These are phyloP conservation scores for Beaufortia kweichowensis DNA, from an alignment of 2,113 vertebrate species.

Conservation along the genomic window DNA sequence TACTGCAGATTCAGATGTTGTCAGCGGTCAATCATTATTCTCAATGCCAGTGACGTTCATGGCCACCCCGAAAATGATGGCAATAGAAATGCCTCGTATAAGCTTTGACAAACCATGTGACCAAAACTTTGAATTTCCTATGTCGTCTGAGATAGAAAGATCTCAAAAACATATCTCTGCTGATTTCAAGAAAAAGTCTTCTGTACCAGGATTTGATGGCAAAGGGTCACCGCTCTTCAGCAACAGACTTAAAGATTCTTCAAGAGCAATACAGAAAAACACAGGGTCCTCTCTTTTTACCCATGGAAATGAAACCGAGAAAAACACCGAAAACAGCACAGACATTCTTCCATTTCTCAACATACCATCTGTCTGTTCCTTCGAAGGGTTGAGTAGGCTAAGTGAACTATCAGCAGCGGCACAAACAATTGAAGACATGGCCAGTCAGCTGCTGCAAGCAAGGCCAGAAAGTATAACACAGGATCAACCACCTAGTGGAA, in stretches of 20 bases:
- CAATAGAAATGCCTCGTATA: slow-evolving; percentile 73
- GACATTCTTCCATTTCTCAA: slow-evolving; percentile 63
- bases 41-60: slow-evolving; percentile 76
- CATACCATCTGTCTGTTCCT: slow-evolving; percentile 57
- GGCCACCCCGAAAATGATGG: slow-evolving; percentile 75
- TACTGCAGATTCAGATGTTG: slow-evolving; percentile 60
- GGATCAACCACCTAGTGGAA: slow-evolving; percentile 71
- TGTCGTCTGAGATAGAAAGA: slow-evolving; percentile 55
- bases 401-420: slow-evolving; percentile 74
- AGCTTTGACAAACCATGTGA: slow-evolving; percentile 68
- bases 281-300: slow-evolving; percentile 76
- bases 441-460: slow-evolving; percentile 71
- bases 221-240: slow-evolving; percentile 74
- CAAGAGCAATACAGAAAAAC: slow-evolving; percentile 79
- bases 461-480: slow-evolving; percentile 65
- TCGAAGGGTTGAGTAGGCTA: slow-evolving; percentile 76
- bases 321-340: slow-evolving; percentile 56
- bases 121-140: slow-evolving; percentile 55
- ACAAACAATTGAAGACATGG: slow-evolving; percentile 73
- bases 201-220: slow-evolving; percentile 44
- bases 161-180: slow-evolving; percentile 29
- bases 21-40: slow-evolving; percentile 57
- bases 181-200: slow-evolving; percentile 49
- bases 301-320: slow-evolving; percentile 70
- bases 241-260: slow-evolving; percentile 74